Base-by-base conservation (phyloP, 1,140 invertebrate genomes). In the Coenobita brevimanus region DNA sequence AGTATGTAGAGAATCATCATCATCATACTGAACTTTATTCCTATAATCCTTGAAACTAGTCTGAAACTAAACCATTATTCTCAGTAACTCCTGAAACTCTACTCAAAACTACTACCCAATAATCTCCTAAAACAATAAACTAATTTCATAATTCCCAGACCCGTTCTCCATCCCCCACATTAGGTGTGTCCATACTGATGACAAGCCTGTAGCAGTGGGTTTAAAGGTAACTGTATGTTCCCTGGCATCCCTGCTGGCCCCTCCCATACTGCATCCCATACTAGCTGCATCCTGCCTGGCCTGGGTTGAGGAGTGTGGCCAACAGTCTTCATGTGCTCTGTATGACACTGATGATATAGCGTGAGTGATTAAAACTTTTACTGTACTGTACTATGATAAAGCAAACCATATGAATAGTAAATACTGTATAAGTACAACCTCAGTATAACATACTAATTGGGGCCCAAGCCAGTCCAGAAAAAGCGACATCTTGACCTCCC, bases 311-410 rank as follows among this genome's bases (percentile, higher is more conserved):
- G 90, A 83, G 24, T 92, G 92, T 88, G 92, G 91, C 1, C 89
- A 89, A 30, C 86, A 30, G 21, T 92, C 92, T 8, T 91, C 92
- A 13, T 93, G 92, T 88, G 91, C 92, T 43, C 69, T 93, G 2
- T 93, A 93, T 81, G 91, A 93, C 88, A 89, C 91, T 10, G 89
- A 82, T 43, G 89, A 90, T 38, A 92, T 92, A 79, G 90, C 92
- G 50, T 89, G 6, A 46, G 75, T 82, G n/a, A 27, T n/a, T n/a
- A 2, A 8, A 36, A 2, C 24, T 36, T 15, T n/a, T 69, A 69
- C 27, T 30, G 17, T n/a, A 15, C 4, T 17, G 15, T 69, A 30
- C n/a, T n/a, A n/a, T n/a, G n/a, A n/a, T n/a, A n/a, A n/a, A n/a
- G n/a, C n/a, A n/a, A n/a, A n/a, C n/a, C n/a, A n/a, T n/a, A n/a